Conservation (phyloP, 1,140 invertebrate genomes). For the Bombus difficillimus region DNA sequence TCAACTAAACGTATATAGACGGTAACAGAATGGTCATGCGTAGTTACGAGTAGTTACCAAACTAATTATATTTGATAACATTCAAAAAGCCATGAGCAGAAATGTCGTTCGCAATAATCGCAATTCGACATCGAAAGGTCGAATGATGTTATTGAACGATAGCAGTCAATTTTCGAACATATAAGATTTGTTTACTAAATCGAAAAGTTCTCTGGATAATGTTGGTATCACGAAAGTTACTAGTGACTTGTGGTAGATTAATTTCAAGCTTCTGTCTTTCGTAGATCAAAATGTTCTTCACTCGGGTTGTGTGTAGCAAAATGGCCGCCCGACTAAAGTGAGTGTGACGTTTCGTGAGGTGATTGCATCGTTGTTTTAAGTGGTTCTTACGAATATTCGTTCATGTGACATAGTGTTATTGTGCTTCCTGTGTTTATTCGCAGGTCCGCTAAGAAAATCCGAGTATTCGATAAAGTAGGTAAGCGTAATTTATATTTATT, state of each 20-base stretch:
- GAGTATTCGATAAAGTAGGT: conserved; percentile 36
- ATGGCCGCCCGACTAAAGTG: conserved; percentile 67
- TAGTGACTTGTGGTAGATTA: conserved; percentile 11
- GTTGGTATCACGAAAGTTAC: conserved; percentile 34
- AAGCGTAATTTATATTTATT: conserved; percentile 30
- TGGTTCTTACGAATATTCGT: conserved; percentile 64
- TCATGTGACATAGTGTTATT: conserved; percentile 57
- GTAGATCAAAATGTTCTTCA: conserved; percentile 58
- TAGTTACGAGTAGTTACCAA: neutral
- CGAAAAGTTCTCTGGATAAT: neutral
- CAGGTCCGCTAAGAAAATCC: conserved; percentile 34
- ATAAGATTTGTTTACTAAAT: neutral
- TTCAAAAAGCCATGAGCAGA: neutral
- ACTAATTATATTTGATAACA: neutral
- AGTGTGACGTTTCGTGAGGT: conserved; percentile 71
- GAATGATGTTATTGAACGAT: neutral
- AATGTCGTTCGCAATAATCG: neutral
- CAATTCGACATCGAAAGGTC: neutral
- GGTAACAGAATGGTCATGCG: neutral
- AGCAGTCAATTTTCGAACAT: conserved; percentile 12
- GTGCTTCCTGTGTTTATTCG: conserved; percentile 41
- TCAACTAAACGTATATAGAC: neutral
- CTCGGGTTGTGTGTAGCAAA: conserved; percentile 65
- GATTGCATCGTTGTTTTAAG: conserved; percentile 61
- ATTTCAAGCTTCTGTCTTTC: conserved; percentile 41